Evolutionary conservation across 37 sponge, comb jelly and placozoan genomes (phyloP).

Genomic region (Ianthella basta): DNA sequence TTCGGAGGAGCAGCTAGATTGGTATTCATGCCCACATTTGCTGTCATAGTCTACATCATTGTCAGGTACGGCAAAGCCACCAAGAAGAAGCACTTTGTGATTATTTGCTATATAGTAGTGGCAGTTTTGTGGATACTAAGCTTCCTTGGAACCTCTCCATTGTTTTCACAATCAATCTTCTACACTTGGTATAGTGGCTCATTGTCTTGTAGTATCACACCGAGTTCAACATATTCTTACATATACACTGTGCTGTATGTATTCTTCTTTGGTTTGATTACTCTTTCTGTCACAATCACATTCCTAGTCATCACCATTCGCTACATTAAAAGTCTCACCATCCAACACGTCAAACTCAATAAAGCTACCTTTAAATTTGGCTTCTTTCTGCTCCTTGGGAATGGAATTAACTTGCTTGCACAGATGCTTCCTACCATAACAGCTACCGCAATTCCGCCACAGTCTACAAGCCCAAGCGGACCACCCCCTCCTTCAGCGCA

Average conservation of each 20-base stretch:
- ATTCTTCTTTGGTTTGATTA: background rate
- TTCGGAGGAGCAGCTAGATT: background rate
- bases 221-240: background rate
- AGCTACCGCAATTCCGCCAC: no score
- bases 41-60: background rate
- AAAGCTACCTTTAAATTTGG: constrained; percentile 1
- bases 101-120: background rate
- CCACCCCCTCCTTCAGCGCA: no score
- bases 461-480: no score
- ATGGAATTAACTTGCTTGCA: background rate
- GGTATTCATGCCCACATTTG: background rate
- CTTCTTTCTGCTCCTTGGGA: constrained; percentile 2
- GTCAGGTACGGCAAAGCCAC: background rate
- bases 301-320: background rate
- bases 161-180: background rate
- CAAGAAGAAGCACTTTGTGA: background rate
- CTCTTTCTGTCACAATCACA: background rate
- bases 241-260: background rate
- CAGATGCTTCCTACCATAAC: background rate
- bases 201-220: background rate
- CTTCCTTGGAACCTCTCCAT: background rate
- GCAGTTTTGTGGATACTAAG: background rate
- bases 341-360: background rate
- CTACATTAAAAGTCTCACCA: background rate
- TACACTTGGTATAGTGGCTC: background rate